Evolutionary conservation across 2,113 vertebrate species (phyloP), one percentile per base, ranked within the genome.

Genomic region (Atherinomorus stipes): DNA sequence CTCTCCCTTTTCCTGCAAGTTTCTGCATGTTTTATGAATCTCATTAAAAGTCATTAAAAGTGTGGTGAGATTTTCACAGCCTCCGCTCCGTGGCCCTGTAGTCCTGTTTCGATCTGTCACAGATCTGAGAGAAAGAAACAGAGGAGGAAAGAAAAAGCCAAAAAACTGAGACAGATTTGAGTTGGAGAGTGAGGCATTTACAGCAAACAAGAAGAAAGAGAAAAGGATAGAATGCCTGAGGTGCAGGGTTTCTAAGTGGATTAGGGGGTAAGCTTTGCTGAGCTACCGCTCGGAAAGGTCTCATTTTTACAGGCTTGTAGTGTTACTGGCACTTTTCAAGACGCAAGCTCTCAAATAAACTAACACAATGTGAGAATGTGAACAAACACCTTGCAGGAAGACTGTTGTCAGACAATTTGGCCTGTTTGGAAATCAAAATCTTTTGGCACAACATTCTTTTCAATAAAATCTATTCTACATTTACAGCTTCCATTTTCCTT

Each of bases 41-140:
- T 94, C 90, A 93, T 94, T 94, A 94, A 90, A 93, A 94, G 92
- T 93, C 92, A 93, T 93, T 93, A 93, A 92, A 92, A 94, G 89
- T 93, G 90, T 83, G 88, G 89, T 69, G 90, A 89, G 90, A 91
- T 90, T 93, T 92, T 88, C 88, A 88, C 86, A 87, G 90, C 85
- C 84, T 89, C 77, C 80, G 68, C 85, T 89, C 78, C 34, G 42
- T 83, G 79, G 88, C 86, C 92, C 85, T 50, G 77, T 65, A 65
- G 81, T 72, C 77, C 77, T 80, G 71, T 53, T 49, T 85, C 79
- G 71, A 81, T 81, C 86, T 63, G 86, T 78, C 78, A 68, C 64
- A 50, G 57, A 88, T 88, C 69, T 51, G 77, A 83, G 59, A 70
- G 78, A 61, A 42, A 63, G 72, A 81, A 60, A 45, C 54, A 28